Base-by-base conservation (phyloP, 1,140 invertebrate species). In the Brachionus manjavacas region DNA sequence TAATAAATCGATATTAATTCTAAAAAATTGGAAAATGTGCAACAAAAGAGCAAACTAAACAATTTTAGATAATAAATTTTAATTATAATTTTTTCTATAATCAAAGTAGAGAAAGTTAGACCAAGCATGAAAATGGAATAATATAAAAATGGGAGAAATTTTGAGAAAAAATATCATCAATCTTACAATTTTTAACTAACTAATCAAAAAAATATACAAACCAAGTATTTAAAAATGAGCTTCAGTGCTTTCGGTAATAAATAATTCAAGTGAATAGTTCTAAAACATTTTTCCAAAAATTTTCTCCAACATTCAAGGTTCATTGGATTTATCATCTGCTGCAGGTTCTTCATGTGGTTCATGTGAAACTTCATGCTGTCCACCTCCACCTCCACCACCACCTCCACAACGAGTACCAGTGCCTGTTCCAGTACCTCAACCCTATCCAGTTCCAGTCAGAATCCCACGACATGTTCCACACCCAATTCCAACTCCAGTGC, bases 401-500 rank as follows among this genome's bases (percentile, higher is more conserved):
- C 28, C 31, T 14, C 66, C 66, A 31, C 3, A 4, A 31, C 3
- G 28, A 31, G 28, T 31, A 31, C 28, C 28, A 68, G 31, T 39
- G n/a, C 66, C 66, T 4, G 66, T 68, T 3, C 66, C 66, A 35
- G 31, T 39, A 3, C 66, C 66, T n/a, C 25, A 35, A 35, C 66
- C 66, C 4, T 23, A 31, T 31, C 66, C 25, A 28, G 66, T 68
- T 31, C 66, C 66, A 31, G 66, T 68, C 4, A 68, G 66, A 68
- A 39, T 68, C n/a, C 66, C 66, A 14, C 25, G 25, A 4, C 66
- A 31, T 14, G 25, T 35, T 35, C 66, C 66, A 68, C 25, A 35
- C 28, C 66, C 66, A 68, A 68, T 68, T 9, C 66, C 66, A 68
- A 68, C 66, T 39, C 66, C 66, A 68, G 66, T 68, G 2, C 66